Base-by-base conservation (phyloP, 2,797 vertebrate genomes). In the Cyprinodon diabolis region DNA sequence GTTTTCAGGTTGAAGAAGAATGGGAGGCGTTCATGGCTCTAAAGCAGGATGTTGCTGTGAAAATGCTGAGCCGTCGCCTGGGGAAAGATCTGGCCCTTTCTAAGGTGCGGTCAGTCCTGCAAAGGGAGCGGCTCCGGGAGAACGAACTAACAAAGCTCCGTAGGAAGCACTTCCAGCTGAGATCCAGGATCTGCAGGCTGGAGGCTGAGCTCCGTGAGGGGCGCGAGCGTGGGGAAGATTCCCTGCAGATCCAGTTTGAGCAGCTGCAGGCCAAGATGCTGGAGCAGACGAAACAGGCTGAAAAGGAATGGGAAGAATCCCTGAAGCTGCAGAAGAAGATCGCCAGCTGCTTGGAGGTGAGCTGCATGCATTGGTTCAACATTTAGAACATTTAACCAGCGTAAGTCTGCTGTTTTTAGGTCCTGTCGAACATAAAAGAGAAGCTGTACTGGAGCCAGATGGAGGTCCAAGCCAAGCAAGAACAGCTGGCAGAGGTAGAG, bases 371-470 rank as follows among this genome's bases (percentile, higher is more conserved):
- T 12, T 10, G 14, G 10, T 55, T 11, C 56, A 73, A 4, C 51
- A 11, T 54, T 45, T 6, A 19, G 21, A 6, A 37, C 25, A 1
- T 10, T 63, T 43, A 43, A 43, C 60, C 5, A n/a, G 19, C 17
- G 4, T 21, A 11, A 21, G 21, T 37, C 63, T 40, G 1, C 21
- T 68, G 5, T 45, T 25, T 0, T 51, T 73, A 95, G 94, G 35
- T 92, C 0, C 88, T 97, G 56, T 92, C 94, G 1, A 95, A 96
- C 1, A 4, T 95, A 8, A 96, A 93, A 80, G 95, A 96, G 71
- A 97, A 96, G 84, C 75, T 96, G 6, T 83, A 91, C 74, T 94
- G 93, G 48, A 74, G 91, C 43, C 93, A 95, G 66, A 72, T 11
- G 10, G 92, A 94, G 76, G 90, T 96, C 5, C 43, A 80, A n/a